Conservation (phyloP, 2,888 invertebrate species). For the Dicycla oo region DNA sequence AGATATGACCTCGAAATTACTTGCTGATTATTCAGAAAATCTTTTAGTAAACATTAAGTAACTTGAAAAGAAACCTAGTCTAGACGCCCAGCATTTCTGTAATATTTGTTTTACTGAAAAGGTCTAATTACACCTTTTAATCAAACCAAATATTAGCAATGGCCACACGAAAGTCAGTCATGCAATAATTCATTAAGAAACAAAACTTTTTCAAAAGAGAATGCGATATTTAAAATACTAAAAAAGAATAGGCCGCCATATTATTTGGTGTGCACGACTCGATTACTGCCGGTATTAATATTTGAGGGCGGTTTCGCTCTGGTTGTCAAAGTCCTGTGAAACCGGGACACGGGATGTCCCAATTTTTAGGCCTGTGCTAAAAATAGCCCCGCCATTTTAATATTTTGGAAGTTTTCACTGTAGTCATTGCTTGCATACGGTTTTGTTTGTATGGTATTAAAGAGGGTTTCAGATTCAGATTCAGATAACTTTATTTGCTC, state of each 20-base stretch:
- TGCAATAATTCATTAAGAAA: constrained; percentile 30
- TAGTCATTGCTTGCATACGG: constrained; percentile 6
- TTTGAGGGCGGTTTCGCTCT: constrained; percentile 41
- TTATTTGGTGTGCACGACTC: constrained; percentile 41
- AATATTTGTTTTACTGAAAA: constrained; percentile 9
- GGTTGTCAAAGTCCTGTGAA: constrained; percentile 44
- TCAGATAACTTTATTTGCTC: too few relatives aligned
- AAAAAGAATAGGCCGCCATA: constrained; percentile 14
- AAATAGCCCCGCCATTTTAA: constrained; percentile 32
- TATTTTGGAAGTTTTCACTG: constrained; percentile 29
- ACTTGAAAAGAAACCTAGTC: too few relatives aligned
- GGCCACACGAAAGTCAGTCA: constrained; percentile 32
- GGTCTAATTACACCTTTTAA: constrained; percentile 18
- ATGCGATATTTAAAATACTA: constrained; percentile 8
- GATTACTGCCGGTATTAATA: constrained; percentile 55
- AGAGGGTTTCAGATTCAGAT: too few relatives aligned
- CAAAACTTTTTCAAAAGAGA: constrained; percentile 31
- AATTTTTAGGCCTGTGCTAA: constrained; percentile 39
- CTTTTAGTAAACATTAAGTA: too few relatives aligned
- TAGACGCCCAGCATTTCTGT: too few relatives aligned
- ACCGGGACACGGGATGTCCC: constrained; percentile 44
- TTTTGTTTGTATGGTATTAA: constrained; percentile 3
- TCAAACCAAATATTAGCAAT: constrained; percentile 14
- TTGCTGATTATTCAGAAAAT: neutral
- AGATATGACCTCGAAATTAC: neutral